A percentile compares a stretch with the other conserved stretches of the same genome.
Evolutionary conservation across 2,888 invertebrate species (phyloP).

Genomic region (Entomobrya multifasciata): DNA sequence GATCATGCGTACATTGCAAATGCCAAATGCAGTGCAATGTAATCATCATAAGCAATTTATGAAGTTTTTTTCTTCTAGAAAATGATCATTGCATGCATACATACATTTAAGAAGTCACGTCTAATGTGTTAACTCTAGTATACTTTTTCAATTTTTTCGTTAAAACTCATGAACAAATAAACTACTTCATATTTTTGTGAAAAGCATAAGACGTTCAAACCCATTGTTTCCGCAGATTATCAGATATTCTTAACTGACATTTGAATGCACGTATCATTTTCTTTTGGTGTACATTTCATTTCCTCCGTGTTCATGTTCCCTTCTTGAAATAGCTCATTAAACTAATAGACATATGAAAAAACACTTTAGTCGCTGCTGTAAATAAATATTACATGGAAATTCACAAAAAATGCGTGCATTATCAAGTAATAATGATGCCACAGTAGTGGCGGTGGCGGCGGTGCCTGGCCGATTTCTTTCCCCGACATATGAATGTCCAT

Average conservation of each 20-base stretch:
- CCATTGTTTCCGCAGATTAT: slow-evolving; percentile 31
- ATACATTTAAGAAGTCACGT: too few species aligned
- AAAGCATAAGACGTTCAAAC: slow-evolving; percentile 41
- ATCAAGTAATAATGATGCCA: neutral
- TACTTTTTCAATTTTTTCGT: slow-evolving; percentile 17
- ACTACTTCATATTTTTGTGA: slow-evolving; percentile 45
- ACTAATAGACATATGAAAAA: too few species aligned
- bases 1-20: too few species aligned
- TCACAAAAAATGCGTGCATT: neutral
- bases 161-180: slow-evolving; percentile 45
- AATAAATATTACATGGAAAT: too few species aligned
- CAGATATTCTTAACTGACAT: too few species aligned
- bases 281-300: slow-evolving; percentile 24
- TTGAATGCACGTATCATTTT: slow-evolving; percentile 22
- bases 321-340: slow-evolving; percentile 38
- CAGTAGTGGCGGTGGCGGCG: neutral
- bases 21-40: too few species aligned
- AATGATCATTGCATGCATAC: too few species aligned
- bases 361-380: neutral
- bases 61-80: too few species aligned
- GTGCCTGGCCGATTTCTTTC: neutral
- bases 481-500: too few species aligned
- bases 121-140: neutral
- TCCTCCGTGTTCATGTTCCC: slow-evolving; percentile 10
- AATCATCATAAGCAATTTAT: too few species aligned